Conservation (phyloP, 2,113 vertebrate genomes). For the Tympanuchus pallidicinctus region DNA sequence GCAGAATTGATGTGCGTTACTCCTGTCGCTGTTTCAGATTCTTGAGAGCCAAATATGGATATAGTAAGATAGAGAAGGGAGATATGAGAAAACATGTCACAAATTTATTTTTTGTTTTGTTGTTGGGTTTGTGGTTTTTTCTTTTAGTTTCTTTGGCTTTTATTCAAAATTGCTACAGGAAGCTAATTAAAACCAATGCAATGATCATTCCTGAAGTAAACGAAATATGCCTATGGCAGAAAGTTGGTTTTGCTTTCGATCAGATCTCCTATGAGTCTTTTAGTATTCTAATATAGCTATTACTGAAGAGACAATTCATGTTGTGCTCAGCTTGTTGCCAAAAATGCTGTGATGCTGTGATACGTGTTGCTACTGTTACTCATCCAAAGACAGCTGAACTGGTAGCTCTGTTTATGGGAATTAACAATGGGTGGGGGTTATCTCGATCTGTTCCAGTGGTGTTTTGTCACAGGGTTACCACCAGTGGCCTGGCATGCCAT, state of each 20-base stretch:
- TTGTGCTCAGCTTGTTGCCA: neutral
- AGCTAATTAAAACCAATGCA: neutral
- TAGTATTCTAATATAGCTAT: neutral
- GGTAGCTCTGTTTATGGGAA: neutral
- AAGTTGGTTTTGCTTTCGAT: constrained; percentile 17
- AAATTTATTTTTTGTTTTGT: neutral
- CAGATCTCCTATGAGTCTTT: neutral
- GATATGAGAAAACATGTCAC: neutral
- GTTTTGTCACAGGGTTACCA: neutral
- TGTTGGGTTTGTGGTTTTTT: neutral
- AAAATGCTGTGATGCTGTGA: neutral
- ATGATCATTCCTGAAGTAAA: neutral
- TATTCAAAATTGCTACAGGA: neutral
- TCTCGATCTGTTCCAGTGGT: neutral
- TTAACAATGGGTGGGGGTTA: neutral
- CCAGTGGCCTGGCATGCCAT: neutral
- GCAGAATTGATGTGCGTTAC: neutral
- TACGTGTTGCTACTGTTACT: neutral
- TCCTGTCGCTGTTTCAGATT: neutral
- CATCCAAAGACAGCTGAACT: neutral
- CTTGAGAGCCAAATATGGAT: neutral
- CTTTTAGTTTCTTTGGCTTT: neutral
- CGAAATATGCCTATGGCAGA: neutral
- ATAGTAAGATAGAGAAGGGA: neutral
- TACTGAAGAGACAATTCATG: neutral